A percentile compares a stretch with the other conserved stretches of the same genome.
Evolutionary conservation across 2,113 vertebrate species (phyloP).

Genomic region (Blennius ocellaris): DNA sequence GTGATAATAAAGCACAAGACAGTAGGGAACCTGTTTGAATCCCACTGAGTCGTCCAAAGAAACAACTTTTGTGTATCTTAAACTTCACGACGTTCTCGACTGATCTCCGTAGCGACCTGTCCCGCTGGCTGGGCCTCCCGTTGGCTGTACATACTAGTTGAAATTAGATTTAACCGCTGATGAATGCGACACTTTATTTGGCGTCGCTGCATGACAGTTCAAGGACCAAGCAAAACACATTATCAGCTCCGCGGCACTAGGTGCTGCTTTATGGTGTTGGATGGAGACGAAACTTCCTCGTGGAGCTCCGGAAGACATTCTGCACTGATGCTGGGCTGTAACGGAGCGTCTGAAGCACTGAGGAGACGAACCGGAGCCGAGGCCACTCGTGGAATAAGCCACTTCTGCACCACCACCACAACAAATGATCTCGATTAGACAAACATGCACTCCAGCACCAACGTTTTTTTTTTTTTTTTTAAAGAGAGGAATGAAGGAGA

Average conservation of each 20-base stretch:
- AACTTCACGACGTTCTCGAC: too few species aligned
- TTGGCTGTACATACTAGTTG: neutral
- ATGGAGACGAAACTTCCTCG: neutral
- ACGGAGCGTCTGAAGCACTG: constrained; percentile 10
- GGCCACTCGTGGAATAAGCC: constrained; percentile 12
- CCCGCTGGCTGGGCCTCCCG: neutral
- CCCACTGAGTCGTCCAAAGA: too few species aligned
- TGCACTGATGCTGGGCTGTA: neutral
- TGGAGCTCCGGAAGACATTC: neutral
- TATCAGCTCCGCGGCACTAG: too few species aligned
- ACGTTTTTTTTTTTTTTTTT: neutral
- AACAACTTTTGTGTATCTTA: too few species aligned
- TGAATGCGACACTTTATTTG: neutral
- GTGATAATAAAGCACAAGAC: too few species aligned
- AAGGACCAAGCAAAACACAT: too few species aligned
- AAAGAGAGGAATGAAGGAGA: constrained; percentile 11
- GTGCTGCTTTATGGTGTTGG: too few species aligned
- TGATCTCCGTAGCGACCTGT: neutral
- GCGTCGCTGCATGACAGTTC: neutral
- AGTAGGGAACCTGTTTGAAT: too few species aligned
- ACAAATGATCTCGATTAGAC: constrained; percentile 9
- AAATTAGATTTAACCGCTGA: neutral
- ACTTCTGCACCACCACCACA: constrained; percentile 25
- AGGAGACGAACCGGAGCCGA: constrained; percentile 24
- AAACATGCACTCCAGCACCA: constrained; percentile 22